Conservation (phyloP, 2,113 vertebrate species). For the Turnix velox region DNA sequence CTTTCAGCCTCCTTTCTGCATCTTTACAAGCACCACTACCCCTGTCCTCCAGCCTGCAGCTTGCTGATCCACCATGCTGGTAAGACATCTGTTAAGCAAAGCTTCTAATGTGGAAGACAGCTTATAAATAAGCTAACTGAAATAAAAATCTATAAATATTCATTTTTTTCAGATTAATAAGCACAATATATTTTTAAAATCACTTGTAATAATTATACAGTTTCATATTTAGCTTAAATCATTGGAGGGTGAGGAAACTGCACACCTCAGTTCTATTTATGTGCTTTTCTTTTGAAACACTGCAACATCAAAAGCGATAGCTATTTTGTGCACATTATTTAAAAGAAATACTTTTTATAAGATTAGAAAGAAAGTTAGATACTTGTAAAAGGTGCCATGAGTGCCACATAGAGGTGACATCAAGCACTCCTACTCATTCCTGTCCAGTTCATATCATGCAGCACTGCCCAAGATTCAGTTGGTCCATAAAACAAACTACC, state of each 20-base stretch:
- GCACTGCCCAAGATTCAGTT: background rate
- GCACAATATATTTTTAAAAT: background rate
- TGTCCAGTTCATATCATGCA: background rate
- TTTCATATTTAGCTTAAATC: background rate
- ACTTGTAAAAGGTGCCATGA: background rate
- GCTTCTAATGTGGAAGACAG: background rate
- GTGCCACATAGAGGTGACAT: background rate
- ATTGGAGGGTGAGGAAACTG: background rate
- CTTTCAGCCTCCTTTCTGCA: background rate
- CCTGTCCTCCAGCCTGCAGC: background rate
- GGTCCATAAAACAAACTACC: background rate
- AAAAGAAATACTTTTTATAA: background rate
- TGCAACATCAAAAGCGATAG: background rate
- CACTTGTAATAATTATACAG: background rate
- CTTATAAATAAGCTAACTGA: background rate
- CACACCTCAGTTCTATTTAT: background rate
- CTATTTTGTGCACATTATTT: background rate
- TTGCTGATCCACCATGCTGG: background rate
- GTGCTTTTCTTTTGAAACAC: background rate
- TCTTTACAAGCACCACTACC: background rate
- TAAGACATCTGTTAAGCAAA: background rate
- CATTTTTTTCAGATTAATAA: background rate
- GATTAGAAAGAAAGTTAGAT: background rate
- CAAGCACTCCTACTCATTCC: background rate
- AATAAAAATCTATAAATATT: background rate